Percentiles rank a stretch among this genome's conserved stretches.
phyloP scores from a whole-genome alignment of 2,888 invertebrate species.

The Sinodicranocentrus sp. region DNA sequence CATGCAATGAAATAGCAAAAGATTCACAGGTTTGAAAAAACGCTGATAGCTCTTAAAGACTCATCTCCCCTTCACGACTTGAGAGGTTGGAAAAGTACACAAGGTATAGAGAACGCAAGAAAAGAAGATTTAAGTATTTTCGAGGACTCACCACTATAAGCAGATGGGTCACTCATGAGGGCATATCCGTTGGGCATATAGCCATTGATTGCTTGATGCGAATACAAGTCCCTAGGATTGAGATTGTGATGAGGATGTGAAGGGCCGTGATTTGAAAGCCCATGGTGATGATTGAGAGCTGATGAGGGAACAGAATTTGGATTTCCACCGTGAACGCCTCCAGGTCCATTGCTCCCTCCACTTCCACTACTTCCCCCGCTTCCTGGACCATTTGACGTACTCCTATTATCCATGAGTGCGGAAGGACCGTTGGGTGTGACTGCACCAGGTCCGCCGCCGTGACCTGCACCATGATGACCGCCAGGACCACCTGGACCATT shows the following conservation, averaged over 20 bases:
- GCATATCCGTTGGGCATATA: conserved; percentile 99
- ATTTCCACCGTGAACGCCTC: conserved; percentile 63
- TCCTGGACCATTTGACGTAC: conserved; percentile 81
- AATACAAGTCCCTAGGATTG: conserved; percentile 77
- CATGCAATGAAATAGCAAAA: conserved; percentile 33
- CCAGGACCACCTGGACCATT: conserved; percentile 79
- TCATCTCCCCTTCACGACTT: no score
- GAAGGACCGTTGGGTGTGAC: conserved; percentile 47
- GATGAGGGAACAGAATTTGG: conserved; percentile 73
- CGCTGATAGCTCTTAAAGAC: no score
- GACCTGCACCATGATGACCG: conserved; percentile 79
- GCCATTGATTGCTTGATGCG: conserved; percentile 90
- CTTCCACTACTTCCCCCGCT: conserved; percentile 63
- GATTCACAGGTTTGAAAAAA: background rate
- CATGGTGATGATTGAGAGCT: conserved; percentile 76
- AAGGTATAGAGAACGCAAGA: conserved; percentile 10
- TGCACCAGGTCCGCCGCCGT: conserved; percentile 78
- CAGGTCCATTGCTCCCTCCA: conserved; percentile 56
- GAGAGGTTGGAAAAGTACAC: no score
- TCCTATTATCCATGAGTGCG: conserved; percentile 79
- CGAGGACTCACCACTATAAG: conserved; percentile 74
- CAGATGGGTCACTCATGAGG: conserved; percentile 78
- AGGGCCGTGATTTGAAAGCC: conserved; percentile 74
- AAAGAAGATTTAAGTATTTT: background rate
- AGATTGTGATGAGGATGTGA: conserved; percentile 76